These are phyloP conservation scores for Botia almorhae DNA, from an alignment of 2,797 vertebrate species.

Conservation along the genomic window DNA sequence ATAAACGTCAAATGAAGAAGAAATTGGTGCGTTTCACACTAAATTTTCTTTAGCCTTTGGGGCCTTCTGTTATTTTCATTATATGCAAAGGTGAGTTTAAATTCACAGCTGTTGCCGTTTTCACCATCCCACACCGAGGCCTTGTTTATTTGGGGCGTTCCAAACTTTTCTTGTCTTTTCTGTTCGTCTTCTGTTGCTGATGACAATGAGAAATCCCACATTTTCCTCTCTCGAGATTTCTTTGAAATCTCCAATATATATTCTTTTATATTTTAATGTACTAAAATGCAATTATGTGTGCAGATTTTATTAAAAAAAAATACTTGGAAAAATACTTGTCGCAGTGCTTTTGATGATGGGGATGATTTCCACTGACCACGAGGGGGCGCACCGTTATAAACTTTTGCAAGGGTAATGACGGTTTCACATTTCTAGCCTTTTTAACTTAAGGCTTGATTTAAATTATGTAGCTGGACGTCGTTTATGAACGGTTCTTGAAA, in stretches of 20 bases:
- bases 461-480: no score
- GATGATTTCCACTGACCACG: background rate
- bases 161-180: slow-evolving; percentile 39
- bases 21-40: slow-evolving; percentile 83
- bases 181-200: slow-evolving; percentile 61
- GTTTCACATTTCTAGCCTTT: no score
- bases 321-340: slow-evolving; percentile 20
- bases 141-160: slow-evolving; percentile 70
- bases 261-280: slow-evolving; percentile 87
- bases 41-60: slow-evolving; percentile 73
- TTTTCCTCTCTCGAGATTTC: slow-evolving; percentile 77
- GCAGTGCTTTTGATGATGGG: background rate
- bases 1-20: slow-evolving; percentile 68
- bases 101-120: slow-evolving; percentile 67
- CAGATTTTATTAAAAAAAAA: slow-evolving; percentile 63
- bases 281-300: slow-evolving; percentile 82
- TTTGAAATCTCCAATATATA: slow-evolving; percentile 81
- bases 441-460: no score
- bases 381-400: background rate
- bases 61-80: slow-evolving; percentile 66
- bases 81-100: slow-evolving; percentile 35
- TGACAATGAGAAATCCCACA: slow-evolving; percentile 71
- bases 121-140: slow-evolving; percentile 74
- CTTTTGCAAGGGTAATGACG: background rate
- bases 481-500: no score